Base-by-base conservation (phyloP, 2,113 vertebrate genomes). In the Ptyas mucosa region DNA sequence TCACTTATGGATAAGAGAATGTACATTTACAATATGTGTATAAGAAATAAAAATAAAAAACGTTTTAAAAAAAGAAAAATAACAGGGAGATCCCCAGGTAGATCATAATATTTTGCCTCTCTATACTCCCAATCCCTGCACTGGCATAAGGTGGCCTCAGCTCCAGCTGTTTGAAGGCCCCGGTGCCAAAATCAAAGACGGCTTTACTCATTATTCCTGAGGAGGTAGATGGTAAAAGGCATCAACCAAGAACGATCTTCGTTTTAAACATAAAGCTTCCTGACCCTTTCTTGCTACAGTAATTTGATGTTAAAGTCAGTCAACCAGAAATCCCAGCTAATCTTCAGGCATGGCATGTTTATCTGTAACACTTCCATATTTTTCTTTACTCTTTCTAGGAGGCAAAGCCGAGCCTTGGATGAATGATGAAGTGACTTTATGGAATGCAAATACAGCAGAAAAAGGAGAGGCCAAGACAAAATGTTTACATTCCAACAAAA, bases 261-360 rank as follows among this genome's bases (percentile, higher is more conserved):
- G 43, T 94, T 91, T 91, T 49, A 93, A 96, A 94, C 54, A 93
- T 24, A 90, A 15, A 2, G 92, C 94, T 93, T 57, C 93, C 90
- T 87, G n/a, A 86, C 85, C 91, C 18, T 92, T 43, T 43, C 95
- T 39, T 46, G 91, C 91, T 93, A 12, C 94, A 90, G 91, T 15
- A 89, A 5, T 90, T 53, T 26, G 51, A 58, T 88, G 69, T 69
- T 89, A 90, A 43, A 86, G 14, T 29, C 52, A 93, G 89, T 91
- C 92, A 95, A 96, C 93, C 34, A 95, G 96, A 94, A 97, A 97
- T 85, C 43, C 86, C 91, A 15, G 89, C 43, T 89, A 93, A 90
- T 85, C 93, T 95, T 87, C 93, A 94, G 93, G 55, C 58, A 57
- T 9, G 85, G 39, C 18, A 61, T 75, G 92, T 97, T 93, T 93